phyloP scores from a whole-genome alignment of 2,888 invertebrate genomes.

The Callyntrura sp. region DNA sequence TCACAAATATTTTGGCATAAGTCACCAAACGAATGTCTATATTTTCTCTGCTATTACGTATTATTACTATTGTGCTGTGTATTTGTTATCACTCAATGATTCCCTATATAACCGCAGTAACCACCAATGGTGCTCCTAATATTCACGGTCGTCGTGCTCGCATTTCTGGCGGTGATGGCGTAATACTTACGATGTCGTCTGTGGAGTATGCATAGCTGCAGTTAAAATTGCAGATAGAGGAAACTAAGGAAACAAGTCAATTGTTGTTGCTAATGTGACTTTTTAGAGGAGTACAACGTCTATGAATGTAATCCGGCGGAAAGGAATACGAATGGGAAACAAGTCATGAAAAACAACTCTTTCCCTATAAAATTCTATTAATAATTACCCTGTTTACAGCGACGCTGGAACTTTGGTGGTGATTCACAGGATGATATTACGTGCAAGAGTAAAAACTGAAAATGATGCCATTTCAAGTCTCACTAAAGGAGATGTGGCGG shows the following conservation, averaged over 20 bases:
- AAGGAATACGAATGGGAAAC: conserved; percentile 39
- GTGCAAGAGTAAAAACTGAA: conserved; percentile 30
- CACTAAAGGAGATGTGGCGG: neutral
- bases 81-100: neutral
- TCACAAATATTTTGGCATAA: conserved; percentile 53
- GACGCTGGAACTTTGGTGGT: neutral
- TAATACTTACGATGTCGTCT: too few species aligned
- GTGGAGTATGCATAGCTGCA: neutral
- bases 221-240: conserved; percentile 42
- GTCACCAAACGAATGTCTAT: conserved; percentile 27
- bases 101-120: neutral
- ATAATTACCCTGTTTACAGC: neutral
- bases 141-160: too few species aligned
- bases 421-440: neutral
- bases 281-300: conserved; percentile 37
- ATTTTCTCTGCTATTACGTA: neutral
- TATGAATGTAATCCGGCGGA: conserved; percentile 43
- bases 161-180: too few species aligned
- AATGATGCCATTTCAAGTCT: conserved; percentile 55
- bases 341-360: conserved; percentile 42
- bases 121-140: neutral
- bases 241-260: conserved; percentile 43
- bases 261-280: conserved; percentile 47
- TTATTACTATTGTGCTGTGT: neutral
- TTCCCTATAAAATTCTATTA: conserved; percentile 47